Percentiles rank a stretch among this genome's conserved stretches.
phyloP scores from a whole-genome alignment of 2,888 invertebrate species.

The Philonicus albiceps region DNA sequence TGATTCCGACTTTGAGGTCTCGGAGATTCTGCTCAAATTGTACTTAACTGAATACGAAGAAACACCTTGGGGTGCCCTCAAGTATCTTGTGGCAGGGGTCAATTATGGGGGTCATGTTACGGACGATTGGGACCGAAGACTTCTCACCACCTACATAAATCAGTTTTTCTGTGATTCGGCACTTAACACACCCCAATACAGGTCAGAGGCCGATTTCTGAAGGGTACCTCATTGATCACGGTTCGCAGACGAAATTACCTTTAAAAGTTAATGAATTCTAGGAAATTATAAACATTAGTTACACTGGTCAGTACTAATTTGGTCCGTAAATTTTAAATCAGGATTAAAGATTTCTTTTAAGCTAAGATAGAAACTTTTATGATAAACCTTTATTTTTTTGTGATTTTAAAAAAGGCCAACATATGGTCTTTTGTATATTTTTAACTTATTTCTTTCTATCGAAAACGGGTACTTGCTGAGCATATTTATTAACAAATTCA shows the following conservation, averaged over 20 bases:
- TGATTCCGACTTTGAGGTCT: constrained; percentile 90
- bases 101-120: constrained; percentile 88
- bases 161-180: constrained; percentile 76
- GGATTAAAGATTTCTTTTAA: too few relatives aligned
- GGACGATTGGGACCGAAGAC: constrained; percentile 77
- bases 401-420: too few relatives aligned
- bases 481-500: too few relatives aligned
- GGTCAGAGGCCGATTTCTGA: constrained; percentile 48
- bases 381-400: too few relatives aligned
- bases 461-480: too few relatives aligned
- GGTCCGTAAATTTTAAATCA: too few relatives aligned
- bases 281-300: too few relatives aligned
- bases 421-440: too few relatives aligned
- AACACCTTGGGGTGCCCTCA: constrained; percentile 89
- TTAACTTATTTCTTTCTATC: too few relatives aligned
- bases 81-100: constrained; percentile 86
- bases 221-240: background rate
- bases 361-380: too few relatives aligned
- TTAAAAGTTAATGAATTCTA: too few relatives aligned
- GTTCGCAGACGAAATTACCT: background rate
- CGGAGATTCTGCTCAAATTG: constrained; percentile 82
- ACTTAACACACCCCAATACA: constrained; percentile 52
- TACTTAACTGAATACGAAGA: constrained; percentile 88
- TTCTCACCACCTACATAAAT: constrained; percentile 83
- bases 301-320: too few relatives aligned